phyloP scores from a whole-genome alignment of 2,797 vertebrate genomes.

The Poecilia picta region DNA sequence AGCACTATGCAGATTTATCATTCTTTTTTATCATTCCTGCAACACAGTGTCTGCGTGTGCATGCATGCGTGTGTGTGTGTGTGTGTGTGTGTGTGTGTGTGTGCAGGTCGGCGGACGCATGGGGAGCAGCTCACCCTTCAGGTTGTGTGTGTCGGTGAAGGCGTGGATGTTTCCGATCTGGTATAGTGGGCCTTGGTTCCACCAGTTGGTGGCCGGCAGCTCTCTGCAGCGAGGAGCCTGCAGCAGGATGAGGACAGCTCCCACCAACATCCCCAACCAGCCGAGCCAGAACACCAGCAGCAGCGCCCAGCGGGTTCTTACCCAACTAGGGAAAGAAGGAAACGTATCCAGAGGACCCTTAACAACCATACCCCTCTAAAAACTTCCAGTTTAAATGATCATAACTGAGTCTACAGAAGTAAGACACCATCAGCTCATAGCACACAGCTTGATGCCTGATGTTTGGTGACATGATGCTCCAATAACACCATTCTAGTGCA shows the following conservation, averaged over 20 bases:
- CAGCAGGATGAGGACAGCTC: constrained; percentile 86
- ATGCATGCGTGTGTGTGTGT: neutral
- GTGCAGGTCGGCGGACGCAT: neutral
- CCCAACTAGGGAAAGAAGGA: constrained; percentile 76
- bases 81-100: no score
- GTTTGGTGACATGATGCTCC: neutral
- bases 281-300: constrained; percentile 90
- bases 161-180: constrained; percentile 74
- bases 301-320: constrained; percentile 85
- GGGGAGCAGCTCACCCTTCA: constrained; percentile 75
- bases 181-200: constrained; percentile 86
- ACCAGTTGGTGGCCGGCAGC: constrained; percentile 83
- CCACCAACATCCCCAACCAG: constrained; percentile 89
- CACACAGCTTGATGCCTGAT: neutral
- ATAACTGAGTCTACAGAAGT: neutral
- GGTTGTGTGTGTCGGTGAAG: constrained; percentile 70
- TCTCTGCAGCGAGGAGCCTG: constrained; percentile 87
- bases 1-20: neutral
- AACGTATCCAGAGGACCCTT: neutral
- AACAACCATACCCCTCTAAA: neutral
- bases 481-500: neutral
- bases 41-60: neutral
- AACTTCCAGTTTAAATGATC: neutral
- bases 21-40: neutral
- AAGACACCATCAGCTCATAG: neutral